Conservation (phyloP, 1,140 invertebrate species). For the Apis florea region DNA sequence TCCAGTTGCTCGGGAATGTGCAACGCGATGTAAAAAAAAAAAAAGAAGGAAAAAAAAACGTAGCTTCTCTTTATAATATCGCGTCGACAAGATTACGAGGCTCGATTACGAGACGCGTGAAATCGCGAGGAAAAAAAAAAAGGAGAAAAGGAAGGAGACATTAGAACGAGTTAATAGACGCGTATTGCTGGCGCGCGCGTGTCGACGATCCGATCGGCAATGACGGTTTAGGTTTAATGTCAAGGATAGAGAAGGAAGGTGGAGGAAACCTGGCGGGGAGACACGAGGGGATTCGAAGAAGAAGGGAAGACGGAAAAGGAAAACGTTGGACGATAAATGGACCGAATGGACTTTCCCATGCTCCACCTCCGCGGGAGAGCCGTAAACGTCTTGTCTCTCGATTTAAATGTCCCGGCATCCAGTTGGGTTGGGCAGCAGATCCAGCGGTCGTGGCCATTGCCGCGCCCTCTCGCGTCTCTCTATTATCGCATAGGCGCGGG, state of each 20-base stretch:
- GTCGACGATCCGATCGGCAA: neutral
- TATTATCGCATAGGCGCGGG: neutral
- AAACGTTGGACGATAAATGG: slow-evolving; percentile 33
- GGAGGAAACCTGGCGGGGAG: neutral
- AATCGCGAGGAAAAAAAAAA: neutral
- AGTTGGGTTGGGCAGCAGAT: slow-evolving; percentile 54
- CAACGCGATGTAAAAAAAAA: no score
- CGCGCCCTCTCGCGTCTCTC: slow-evolving; percentile 38
- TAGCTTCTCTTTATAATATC: no score
- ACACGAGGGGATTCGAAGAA: neutral
- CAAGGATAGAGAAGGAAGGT: neutral
- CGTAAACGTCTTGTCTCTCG: slow-evolving; percentile 62
- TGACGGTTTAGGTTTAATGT: slow-evolving; percentile 22
- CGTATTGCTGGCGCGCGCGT: neutral
- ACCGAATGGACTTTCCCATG: slow-evolving; percentile 53
- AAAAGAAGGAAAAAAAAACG: no score
- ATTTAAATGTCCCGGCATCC: slow-evolving; percentile 60
- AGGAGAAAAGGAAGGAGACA: neutral
- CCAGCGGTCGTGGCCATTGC: slow-evolving; percentile 41
- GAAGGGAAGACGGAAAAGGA: slow-evolving; percentile 13
- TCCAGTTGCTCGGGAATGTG: no score
- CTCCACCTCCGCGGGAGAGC: slow-evolving; percentile 54
- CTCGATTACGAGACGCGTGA: neutral
- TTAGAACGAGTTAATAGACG: neutral
- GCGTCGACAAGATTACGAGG: no score